phyloP scores from a whole-genome alignment of 2,113 vertebrate genomes.

The Dinomys branickii region DNA sequence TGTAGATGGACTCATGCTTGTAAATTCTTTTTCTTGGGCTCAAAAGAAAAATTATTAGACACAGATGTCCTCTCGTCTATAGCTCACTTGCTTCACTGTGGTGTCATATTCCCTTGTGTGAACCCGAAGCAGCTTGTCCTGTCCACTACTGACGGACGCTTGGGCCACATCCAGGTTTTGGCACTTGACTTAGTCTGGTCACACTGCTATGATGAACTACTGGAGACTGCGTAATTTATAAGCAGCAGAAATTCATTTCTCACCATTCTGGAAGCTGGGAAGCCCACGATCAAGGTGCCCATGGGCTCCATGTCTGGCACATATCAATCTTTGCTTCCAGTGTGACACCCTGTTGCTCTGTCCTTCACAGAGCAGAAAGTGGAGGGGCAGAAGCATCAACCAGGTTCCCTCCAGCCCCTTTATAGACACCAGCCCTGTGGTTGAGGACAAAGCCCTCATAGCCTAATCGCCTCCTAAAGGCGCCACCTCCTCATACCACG shows the following conservation, averaged over 20 bases:
- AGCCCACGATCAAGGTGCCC: not conserved
- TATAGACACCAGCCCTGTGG: no score
- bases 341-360: not conserved
- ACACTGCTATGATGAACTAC: not conserved
- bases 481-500: not conserved
- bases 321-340: not conserved
- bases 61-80: not conserved
- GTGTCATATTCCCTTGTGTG: accelerated
- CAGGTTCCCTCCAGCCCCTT: not conserved
- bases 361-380: not conserved
- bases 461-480: not conserved
- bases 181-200: not conserved
- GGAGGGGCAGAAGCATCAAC: not conserved
- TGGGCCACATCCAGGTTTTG: not conserved
- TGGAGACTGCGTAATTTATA: not conserved
- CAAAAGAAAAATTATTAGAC: not conserved
- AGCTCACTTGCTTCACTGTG: not conserved
- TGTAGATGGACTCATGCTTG: not conserved
- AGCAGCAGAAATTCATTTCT: not conserved
- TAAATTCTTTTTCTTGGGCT: not conserved
- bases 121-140: accelerated
- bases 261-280: not conserved
- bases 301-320: no score
- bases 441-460: not conserved
- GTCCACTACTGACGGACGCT: accelerated